phyloP scores from a whole-genome alignment of 2,113 vertebrate genomes.

The Oncorhynchus masou region DNA sequence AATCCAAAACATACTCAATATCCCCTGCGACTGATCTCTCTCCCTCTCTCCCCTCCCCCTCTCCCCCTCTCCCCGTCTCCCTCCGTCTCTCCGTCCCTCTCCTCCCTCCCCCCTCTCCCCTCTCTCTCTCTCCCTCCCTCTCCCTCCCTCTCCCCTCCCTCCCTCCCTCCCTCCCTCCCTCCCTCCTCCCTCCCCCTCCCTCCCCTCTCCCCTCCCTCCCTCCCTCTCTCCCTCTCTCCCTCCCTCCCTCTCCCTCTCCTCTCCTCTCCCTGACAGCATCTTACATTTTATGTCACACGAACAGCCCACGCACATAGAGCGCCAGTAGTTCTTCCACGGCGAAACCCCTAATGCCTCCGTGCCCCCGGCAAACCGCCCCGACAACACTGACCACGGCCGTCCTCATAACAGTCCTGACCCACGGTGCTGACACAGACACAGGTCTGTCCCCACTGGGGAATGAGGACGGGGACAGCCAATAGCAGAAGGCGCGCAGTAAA shows the following conservation, averaged over 20 bases:
- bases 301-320: conserved; percentile 29
- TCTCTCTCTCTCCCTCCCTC: too few species aligned
- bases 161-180: background rate
- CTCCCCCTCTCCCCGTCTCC: too few species aligned
- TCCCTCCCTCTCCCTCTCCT: too few species aligned
- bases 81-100: background rate
- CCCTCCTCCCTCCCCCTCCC: too few species aligned
- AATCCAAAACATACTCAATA: too few species aligned
- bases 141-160: too few species aligned
- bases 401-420: conserved; percentile 23
- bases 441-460: background rate
- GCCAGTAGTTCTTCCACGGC: background rate
- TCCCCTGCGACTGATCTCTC: too few species aligned
- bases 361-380: background rate
- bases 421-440: too few species aligned
- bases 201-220: too few species aligned
- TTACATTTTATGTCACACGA: conserved; percentile 39
- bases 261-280: conserved; percentile 35
- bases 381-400: background rate
- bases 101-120: too few species aligned
- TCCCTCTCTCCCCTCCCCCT: too few species aligned
- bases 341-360: conserved; percentile 42
- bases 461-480: background rate
- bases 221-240: too few species aligned
- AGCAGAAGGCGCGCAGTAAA: background rate